Evolutionary conservation across 2,797 vertebrate genomes (phyloP).

Genomic region (Phrynocephalus vlangalii): DNA sequence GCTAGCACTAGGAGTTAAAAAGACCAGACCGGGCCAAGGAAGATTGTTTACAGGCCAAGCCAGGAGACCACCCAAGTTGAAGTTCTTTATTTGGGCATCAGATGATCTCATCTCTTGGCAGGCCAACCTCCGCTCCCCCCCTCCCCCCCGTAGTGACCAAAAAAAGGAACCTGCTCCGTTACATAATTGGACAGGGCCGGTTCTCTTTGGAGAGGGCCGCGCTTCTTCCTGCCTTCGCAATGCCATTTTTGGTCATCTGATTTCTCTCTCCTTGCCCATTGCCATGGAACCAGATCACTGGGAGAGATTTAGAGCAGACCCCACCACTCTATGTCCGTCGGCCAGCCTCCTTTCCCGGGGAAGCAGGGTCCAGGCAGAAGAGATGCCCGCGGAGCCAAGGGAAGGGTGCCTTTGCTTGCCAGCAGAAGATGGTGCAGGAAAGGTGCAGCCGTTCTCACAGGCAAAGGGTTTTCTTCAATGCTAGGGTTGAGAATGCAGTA

Average conservation of each 20-base stretch:
- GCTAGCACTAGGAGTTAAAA: background rate
- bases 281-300: conserved; percentile 46
- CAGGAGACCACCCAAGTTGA: conserved; percentile 45
- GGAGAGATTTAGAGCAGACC: conserved; percentile 58
- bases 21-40: accelerated
- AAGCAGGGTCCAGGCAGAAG: conserved; percentile 43
- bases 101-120: background rate
- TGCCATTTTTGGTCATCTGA: conserved; percentile 79
- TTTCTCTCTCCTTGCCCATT: conserved; percentile 45
- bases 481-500: background rate
- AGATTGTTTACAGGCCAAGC: conserved; percentile 58
- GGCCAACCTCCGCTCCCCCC: background rate
- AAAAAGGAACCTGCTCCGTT: conserved; percentile 71
- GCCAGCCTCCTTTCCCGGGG: conserved; percentile 34
- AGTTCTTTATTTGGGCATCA: conserved; percentile 49
- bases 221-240: conserved; percentile 67
- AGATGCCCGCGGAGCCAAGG: background rate
- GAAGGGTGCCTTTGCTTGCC: background rate
- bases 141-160: conserved; percentile 48
- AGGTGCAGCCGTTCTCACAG: accelerated
- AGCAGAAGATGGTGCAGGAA: background rate
- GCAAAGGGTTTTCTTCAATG: background rate
- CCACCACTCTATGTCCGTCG: background rate
- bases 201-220: conserved; percentile 21
- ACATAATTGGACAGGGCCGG: conserved; percentile 70